Conservation (phyloP, 2,797 vertebrate genomes). For the Hippocampus kuda region DNA sequence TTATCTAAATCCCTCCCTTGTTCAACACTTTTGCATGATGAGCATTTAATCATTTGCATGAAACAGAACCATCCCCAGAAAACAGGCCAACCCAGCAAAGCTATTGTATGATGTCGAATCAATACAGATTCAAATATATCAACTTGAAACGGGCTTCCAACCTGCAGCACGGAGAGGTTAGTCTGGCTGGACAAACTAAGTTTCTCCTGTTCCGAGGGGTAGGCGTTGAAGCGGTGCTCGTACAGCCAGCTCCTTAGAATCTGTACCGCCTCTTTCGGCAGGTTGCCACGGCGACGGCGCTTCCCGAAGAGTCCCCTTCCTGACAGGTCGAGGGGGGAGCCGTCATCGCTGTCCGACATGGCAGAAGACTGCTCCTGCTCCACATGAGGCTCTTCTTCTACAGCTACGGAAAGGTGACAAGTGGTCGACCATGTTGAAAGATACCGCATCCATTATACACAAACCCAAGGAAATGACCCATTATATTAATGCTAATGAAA, state of each 20-base stretch:
- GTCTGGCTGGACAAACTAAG: slow-evolving; percentile 82
- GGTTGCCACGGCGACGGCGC: slow-evolving; percentile 87
- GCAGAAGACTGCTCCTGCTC: slow-evolving; percentile 64
- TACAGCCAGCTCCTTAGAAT: slow-evolving; percentile 93
- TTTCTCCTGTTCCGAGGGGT: slow-evolving; percentile 94
- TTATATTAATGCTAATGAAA: background rate
- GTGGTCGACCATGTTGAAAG: background rate
- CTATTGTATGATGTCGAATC: too few species aligned
- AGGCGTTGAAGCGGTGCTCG: slow-evolving; percentile 90
- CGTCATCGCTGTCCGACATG: slow-evolving; percentile 84
- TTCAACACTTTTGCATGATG: too few species aligned
- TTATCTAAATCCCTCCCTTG: too few species aligned
- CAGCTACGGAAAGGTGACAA: slow-evolving; percentile 49
- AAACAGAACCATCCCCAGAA: too few species aligned
- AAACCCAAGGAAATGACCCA: background rate
- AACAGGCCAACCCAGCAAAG: too few species aligned
- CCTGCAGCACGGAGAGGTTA: slow-evolving; percentile 88
- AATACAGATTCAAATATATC: background rate
- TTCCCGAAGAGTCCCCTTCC: slow-evolving; percentile 66
- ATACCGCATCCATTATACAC: background rate
- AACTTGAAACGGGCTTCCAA: slow-evolving; percentile 43
- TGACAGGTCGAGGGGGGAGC: slow-evolving; percentile 72
- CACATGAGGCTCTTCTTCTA: slow-evolving; percentile 55
- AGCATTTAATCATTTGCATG: too few species aligned
- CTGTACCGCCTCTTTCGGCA: slow-evolving; percentile 91